Base-by-base conservation (phyloP, 2,888 invertebrate genomes). In the Suillia variegata region DNA sequence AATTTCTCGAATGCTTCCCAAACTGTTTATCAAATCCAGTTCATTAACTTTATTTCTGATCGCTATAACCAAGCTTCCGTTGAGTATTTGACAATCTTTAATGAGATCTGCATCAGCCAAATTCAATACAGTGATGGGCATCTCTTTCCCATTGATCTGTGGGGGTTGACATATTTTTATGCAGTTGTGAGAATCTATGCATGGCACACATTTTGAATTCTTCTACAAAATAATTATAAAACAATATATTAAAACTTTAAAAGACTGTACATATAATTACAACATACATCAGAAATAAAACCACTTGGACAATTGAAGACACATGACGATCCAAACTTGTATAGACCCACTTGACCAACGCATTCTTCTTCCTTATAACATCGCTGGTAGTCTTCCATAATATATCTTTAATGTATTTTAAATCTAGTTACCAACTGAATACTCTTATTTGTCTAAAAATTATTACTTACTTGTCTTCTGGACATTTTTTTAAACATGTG, bases 331-430 rank as follows among this genome's bases (percentile, higher is more conserved):
- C 54, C 67, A 26, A 56, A 59, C 2, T 67, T 68, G 18, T 50
- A 67, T 70, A 67, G 60, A 2, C 62, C 60, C 1, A 85, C 68
- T 0, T 74, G 61, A 0, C 75, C 13, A 1, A 68, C 70, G 71
- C 96, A 97, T 74, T 92, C 88, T 0, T 85, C 78, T 51, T 83
- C 82, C 0, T 88, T 87, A 24, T 96, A 83, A 75, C 96, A 97
- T 52, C 91, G 72, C 52, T 75, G 73, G 56, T 69, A 69, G 18
- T 70, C 62, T 54, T 75, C 76, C 48, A 75, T 63, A 52, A 70
- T 58, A 51, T 67, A 75, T 66, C 77, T 75, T 66, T 61, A 54
- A 71, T 38, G 22, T n/a, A 20, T 50, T 51, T 45, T 42, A 52
- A 50, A 31, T 31, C 24, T 38, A 31, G 6, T 31, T 31, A 31